phyloP scores from a whole-genome alignment of 92 coral and sea anemone genomes.

The Anthopleura xanthogrammica region DNA sequence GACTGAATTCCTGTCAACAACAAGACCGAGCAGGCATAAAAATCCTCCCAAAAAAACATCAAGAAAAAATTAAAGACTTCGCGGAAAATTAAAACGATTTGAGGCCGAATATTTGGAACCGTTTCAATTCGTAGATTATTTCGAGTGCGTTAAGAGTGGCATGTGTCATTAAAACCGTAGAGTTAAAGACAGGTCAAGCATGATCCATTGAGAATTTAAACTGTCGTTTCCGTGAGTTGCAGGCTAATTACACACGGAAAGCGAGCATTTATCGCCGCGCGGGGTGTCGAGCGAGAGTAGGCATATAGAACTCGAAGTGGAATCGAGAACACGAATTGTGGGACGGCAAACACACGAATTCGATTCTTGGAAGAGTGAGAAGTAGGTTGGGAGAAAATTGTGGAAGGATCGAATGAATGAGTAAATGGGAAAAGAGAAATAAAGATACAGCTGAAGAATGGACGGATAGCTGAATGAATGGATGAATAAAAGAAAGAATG shows the following conservation, averaged over 20 bases:
- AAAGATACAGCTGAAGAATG: no score
- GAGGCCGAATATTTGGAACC: neutral
- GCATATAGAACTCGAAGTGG: neutral
- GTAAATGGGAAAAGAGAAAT: neutral
- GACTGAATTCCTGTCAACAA: neutral
- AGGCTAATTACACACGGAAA: slow-evolving; percentile 10
- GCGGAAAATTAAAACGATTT: neutral
- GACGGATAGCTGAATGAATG: no score
- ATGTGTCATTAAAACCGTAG: slow-evolving; percentile 1
- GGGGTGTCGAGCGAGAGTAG: neutral
- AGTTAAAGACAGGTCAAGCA: slow-evolving; percentile 35
- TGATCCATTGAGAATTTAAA: slow-evolving; percentile 27
- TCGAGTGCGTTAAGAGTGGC: slow-evolving; percentile 3
- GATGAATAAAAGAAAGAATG: no score
- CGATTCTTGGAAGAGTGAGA: neutral
- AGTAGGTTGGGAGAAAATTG: neutral
- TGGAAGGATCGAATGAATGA: neutral
- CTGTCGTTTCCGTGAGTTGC: slow-evolving; percentile 20
- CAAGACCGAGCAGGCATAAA: neutral
- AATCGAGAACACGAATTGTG: neutral
- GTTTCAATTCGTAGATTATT: neutral
- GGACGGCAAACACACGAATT: neutral
- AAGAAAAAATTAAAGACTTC: neutral
- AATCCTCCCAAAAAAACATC: neutral
- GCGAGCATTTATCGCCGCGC: slow-evolving; percentile 1